phyloP scores from a whole-genome alignment of 2,888 invertebrate genomes.

The Octonoba sinensis region DNA sequence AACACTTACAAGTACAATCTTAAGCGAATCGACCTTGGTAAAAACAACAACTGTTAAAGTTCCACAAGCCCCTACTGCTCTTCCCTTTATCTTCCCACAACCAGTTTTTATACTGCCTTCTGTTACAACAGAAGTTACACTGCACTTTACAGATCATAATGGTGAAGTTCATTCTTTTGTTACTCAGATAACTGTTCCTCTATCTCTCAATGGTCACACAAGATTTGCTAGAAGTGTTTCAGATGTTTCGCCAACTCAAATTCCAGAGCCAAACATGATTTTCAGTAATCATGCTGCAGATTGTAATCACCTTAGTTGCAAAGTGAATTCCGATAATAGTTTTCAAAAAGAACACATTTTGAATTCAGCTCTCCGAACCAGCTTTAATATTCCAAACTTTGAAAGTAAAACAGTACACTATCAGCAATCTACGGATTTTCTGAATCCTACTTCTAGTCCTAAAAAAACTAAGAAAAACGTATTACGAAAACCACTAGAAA shows the following conservation, averaged over 20 bases:
- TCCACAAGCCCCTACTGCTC: slow-evolving; percentile 47
- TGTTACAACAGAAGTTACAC: slow-evolving; percentile 66
- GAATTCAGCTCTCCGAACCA: no score
- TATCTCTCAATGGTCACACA: slow-evolving; percentile 49
- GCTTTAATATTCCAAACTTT: no score
- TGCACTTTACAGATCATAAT: slow-evolving; percentile 65
- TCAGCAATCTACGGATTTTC: no score
- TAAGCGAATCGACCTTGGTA: slow-evolving; percentile 65
- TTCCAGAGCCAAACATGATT: no score
- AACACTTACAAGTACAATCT: slow-evolving; percentile 65
- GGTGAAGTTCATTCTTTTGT: slow-evolving; percentile 66
- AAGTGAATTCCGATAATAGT: no score
- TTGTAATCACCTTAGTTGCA: no score
- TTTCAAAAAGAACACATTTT: no score
- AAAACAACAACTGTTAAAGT: slow-evolving; percentile 66
- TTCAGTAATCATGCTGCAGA: no score
- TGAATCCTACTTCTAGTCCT: no score
- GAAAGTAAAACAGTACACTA: no score
- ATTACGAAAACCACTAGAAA: no score
- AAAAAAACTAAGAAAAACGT: no score
- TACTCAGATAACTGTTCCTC: slow-evolving; percentile 65
- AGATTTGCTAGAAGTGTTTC: slow-evolving; percentile 51
- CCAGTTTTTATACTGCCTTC: slow-evolving; percentile 60
- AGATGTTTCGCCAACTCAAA: slow-evolving; percentile 4
- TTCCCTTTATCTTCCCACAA: slow-evolving; percentile 56